Conservation (phyloP, 1,140 invertebrate genomes). For the Trachymyrmex cornetzi region DNA sequence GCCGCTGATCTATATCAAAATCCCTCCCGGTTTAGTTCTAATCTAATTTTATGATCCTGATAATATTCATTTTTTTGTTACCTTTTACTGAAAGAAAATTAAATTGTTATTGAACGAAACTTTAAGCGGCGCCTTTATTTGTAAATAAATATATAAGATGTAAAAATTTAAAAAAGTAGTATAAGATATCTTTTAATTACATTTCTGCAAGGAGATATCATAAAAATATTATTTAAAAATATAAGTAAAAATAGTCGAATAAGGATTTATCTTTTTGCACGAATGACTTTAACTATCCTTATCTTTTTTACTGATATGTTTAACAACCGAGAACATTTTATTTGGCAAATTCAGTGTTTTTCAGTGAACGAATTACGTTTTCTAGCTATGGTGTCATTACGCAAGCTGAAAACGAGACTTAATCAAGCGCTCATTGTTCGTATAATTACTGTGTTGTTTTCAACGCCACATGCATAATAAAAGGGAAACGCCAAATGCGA, state of each 20-base stretch:
- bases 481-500: constrained; percentile 38
- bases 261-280: not conserved
- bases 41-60: not conserved
- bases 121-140: not conserved
- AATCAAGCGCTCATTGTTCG: constrained; percentile 78
- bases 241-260: not conserved
- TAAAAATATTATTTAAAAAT: constrained; percentile 11
- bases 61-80: constrained; percentile 1
- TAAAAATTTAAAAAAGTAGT: not conserved
- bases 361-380: constrained; percentile 15
- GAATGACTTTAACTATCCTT: not conserved
- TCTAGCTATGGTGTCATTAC: not conserved
- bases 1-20: constrained; percentile 3
- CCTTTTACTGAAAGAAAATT: not conserved
- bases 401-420: constrained; percentile 69
- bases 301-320: not conserved
- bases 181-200: not conserved
- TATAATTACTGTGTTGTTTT: constrained; percentile 79
- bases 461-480: constrained; percentile 50
- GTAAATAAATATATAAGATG: not conserved
- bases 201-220: not conserved
- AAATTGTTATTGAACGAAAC: constrained; percentile 4
- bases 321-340: not conserved
- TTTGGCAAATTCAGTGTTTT: constrained; percentile 31
- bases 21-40: not conserved